These are phyloP conservation scores for Phaetusa simplex DNA, from an alignment of 2,113 vertebrate species.

Conservation along the genomic window DNA sequence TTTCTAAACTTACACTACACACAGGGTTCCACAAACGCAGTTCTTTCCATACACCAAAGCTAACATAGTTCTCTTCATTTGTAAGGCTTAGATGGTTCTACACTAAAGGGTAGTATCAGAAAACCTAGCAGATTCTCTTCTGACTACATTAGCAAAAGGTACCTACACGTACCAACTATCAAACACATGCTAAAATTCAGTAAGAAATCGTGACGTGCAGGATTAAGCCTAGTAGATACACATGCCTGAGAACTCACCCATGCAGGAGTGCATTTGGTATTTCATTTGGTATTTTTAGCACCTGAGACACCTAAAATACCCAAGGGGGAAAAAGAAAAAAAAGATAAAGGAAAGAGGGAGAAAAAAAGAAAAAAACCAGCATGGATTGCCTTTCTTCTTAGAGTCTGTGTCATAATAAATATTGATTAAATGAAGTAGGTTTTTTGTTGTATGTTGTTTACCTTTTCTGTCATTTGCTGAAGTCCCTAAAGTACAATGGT, in stretches of 20 bases:
- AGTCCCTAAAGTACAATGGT: not conserved
- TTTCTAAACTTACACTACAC: slow-evolving; percentile 12
- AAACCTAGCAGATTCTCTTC: not conserved
- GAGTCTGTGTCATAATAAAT: not conserved
- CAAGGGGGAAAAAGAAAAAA: not conserved
- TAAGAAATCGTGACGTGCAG: not conserved
- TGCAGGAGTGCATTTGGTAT: not conserved
- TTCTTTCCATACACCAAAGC: slow-evolving; percentile 60
- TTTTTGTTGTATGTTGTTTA: not conserved
- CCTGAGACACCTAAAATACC: not conserved
- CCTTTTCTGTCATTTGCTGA: not conserved
- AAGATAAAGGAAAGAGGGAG: rapidly evolving
- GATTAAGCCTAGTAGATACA: not conserved
- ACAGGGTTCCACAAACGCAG: slow-evolving; percentile 43
- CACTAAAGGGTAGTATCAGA: not conserved
- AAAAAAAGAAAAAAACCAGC: rapidly evolving
- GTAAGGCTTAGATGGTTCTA: not conserved
- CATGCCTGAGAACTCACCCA: not conserved
- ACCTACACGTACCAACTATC: not conserved
- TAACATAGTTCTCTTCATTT: slow-evolving; percentile 12
- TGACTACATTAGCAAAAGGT: not conserved
- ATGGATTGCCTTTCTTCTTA: not conserved
- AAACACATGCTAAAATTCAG: not conserved
- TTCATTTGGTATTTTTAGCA: not conserved
- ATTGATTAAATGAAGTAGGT: not conserved